These are phyloP conservation scores for Dipodomys merriami DNA, from an alignment of 2,113 vertebrate species.

Conservation along the genomic window DNA sequence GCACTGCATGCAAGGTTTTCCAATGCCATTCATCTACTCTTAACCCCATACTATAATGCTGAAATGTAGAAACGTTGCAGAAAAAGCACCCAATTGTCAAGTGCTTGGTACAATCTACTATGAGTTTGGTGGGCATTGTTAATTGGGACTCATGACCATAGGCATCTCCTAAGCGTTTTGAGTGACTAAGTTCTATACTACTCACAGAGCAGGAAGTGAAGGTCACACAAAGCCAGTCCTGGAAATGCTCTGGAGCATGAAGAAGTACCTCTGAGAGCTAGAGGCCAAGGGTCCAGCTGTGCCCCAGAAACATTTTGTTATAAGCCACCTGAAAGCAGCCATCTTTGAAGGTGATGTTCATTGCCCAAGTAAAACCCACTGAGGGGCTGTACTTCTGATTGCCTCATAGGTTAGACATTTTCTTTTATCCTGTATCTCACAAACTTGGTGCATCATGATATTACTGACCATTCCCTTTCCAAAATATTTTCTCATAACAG, in stretches of 20 bases:
- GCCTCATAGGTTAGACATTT: background rate
- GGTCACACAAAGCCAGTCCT: accelerated
- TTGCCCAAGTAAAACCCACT: background rate
- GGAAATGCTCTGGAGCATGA: background rate
- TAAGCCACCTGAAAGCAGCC: background rate
- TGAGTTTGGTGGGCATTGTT: constrained; percentile 91
- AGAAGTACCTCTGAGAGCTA: background rate
- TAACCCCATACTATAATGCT: constrained; percentile 94
- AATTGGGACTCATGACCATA: constrained; percentile 89
- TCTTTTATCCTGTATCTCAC: background rate
- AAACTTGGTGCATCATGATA: background rate
- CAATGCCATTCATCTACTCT: constrained; percentile 94
- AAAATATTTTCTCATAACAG: background rate
- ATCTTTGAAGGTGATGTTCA: too few species aligned
- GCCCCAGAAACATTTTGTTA: too few species aligned
- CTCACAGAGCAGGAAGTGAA: background rate
- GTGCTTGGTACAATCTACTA: constrained; percentile 92
- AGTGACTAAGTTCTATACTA: background rate
- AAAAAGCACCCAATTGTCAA: constrained; percentile 87
- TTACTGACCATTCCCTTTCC: background rate
- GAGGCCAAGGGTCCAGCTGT: background rate
- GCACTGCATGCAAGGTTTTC: constrained; percentile 93
- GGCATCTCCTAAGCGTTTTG: constrained; percentile 86
- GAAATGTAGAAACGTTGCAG: constrained; percentile 81
- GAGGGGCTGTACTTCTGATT: background rate